Conservation (phyloP, 2,113 vertebrate species). For the Sorex araneus region DNA sequence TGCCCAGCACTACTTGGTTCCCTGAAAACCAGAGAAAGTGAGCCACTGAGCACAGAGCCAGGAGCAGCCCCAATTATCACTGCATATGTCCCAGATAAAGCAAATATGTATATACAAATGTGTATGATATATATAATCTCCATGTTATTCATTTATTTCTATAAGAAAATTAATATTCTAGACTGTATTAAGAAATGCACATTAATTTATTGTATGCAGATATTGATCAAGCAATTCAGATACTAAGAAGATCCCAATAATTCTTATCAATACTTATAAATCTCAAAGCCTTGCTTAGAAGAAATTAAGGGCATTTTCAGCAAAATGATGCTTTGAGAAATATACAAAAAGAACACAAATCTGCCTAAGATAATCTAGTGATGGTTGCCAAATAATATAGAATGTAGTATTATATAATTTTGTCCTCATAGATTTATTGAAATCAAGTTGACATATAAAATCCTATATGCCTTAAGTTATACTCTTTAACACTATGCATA, state of each 20-base stretch:
- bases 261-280: neutral
- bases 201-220: neutral
- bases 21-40: too few species aligned
- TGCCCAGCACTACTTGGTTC: too few species aligned
- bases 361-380: neutral
- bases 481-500: too few species aligned
- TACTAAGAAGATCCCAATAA: neutral
- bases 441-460: too few species aligned
- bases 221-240: neutral
- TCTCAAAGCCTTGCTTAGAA: neutral
- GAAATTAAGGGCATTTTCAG: neutral
- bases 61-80: too few species aligned
- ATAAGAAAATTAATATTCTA: neutral
- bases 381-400: neutral
- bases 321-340: constrained; percentile 18
- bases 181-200: neutral
- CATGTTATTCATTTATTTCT: neutral
- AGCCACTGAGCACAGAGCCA: too few species aligned
- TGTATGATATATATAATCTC: neutral
- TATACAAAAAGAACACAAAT: neutral
- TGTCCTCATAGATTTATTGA: neutral
- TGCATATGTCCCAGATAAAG: too few species aligned
- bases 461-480: neutral
- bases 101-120: too few species aligned
- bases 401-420: neutral